Evolutionary conservation across 2,888 invertebrate genomes (phyloP), one percentile per base, ranked within the genome.

Genomic region (Gastracanthus pulcherrimus): DNA sequence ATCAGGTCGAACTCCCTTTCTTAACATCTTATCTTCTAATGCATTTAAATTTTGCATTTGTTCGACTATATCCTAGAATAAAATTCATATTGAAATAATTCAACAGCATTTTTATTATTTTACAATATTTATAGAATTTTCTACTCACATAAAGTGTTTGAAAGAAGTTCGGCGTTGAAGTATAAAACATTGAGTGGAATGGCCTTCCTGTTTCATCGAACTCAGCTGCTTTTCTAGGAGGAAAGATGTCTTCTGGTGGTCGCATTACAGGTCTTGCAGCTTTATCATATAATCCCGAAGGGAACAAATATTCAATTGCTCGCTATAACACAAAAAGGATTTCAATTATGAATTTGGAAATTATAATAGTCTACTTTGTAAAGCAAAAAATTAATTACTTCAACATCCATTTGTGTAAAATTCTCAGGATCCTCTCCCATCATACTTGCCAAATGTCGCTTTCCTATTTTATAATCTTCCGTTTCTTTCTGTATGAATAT

Each of bases 381-480:
- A 16, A 70, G 70, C 3, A 34, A 60, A 60, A 64, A 60, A 34
- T 16, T 67, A 62, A 92, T 92, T 93, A 97, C 96, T 92, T 98
- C 95, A 38, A 99, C 94, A 90, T 98, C 97, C 76, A 95, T 94
- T 89, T 98, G 97, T 0, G 96, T 96, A 89, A 99, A 97, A 0
- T 94, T 95, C 88, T 98, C 96, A 0, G 96, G 95, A 93, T 99
- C 96, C 91, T 96, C 95, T 0, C 99, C 99, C 99, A 99, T 99
- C 95, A 99, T 99, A 91, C 98, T 99, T 0, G 99, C 99, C 84
- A 99, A 94, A 93, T 99, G 98, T 41, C 98, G 93, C 91, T 96
- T 97, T 19, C 99, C 99, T 88, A 98, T 95, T 90, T 97, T 95
- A 91, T 95, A 99, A 88, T 98, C 97, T 13, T 94, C 91, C 70